Evolutionary conservation across 53 echinoderm and acorn worm genomes (phyloP).

Genomic region (Temnopleurus reevesii): DNA sequence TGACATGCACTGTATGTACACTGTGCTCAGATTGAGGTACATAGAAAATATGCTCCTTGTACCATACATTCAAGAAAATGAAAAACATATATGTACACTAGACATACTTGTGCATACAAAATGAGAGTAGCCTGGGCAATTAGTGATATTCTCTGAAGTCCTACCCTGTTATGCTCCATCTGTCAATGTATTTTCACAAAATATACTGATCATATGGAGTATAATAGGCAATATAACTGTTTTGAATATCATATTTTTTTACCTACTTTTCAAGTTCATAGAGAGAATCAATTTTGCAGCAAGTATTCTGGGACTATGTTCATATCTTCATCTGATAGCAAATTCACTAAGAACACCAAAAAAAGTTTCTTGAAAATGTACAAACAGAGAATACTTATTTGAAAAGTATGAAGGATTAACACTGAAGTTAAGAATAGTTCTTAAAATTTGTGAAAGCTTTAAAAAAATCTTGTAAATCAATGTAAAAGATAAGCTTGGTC

Average conservation of each 20-base stretch:
- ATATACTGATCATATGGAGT: neutral
- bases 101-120: neutral
- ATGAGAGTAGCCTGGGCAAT: neutral
- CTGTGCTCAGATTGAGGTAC: neutral
- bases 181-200: neutral
- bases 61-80: too few relatives aligned
- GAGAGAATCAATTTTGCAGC: too few relatives aligned
- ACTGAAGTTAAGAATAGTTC: too few relatives aligned
- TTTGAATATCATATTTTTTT: neutral
- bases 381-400: too few relatives aligned
- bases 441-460: too few relatives aligned
- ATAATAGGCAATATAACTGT: neutral
- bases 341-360: too few relatives aligned
- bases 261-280: neutral
- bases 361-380: too few relatives aligned
- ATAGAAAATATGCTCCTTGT: neutral
- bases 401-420: too few relatives aligned
- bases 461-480: too few relatives aligned
- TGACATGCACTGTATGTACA: neutral
- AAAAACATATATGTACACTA: too few relatives aligned
- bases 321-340: slow-evolving; percentile 21
- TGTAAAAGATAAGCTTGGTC: too few relatives aligned
- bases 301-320: neutral
- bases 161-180: neutral
- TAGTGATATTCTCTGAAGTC: neutral